These are phyloP conservation scores for Gobius niger DNA, from an alignment of 2,113 vertebrate species.

Conservation along the genomic window DNA sequence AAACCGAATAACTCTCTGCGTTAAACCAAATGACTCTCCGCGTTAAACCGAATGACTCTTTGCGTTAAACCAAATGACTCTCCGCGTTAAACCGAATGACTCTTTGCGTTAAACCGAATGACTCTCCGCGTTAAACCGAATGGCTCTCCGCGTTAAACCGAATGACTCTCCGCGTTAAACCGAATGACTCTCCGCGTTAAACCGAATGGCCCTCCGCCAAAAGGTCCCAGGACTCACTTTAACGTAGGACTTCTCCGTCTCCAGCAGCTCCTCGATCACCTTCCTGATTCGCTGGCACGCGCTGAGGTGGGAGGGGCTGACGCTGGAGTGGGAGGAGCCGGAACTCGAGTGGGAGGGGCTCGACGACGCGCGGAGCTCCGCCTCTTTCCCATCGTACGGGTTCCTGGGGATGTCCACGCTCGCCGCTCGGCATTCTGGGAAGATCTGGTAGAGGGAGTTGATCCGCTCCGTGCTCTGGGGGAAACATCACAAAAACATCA, in stretches of 20 bases:
- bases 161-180: no score
- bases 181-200: no score
- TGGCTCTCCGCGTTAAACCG: no score
- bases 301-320: conserved; percentile 83
- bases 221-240: conserved; percentile 75
- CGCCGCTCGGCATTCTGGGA: conserved; percentile 63
- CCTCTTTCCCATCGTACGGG: conserved; percentile 58
- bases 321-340: conserved; percentile 82
- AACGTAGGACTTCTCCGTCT: conserved; percentile 95
- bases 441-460: conserved; percentile 73
- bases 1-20: no score
- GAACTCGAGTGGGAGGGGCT: conserved; percentile 82
- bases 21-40: no score
- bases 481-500: conserved; percentile 2
- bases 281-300: conserved; percentile 87
- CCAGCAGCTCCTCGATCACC: conserved; percentile 93
- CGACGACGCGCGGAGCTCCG: conserved; percentile 52
- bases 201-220: no score
- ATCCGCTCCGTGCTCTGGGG: conserved; percentile 81
- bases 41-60: no score
- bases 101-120: no score
- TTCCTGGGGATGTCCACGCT: conserved; percentile 62
- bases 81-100: no score
- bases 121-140: no score
- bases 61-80: no score